Base-by-base conservation (phyloP, 2,113 vertebrate species). In the Podiceps cristatus region DNA sequence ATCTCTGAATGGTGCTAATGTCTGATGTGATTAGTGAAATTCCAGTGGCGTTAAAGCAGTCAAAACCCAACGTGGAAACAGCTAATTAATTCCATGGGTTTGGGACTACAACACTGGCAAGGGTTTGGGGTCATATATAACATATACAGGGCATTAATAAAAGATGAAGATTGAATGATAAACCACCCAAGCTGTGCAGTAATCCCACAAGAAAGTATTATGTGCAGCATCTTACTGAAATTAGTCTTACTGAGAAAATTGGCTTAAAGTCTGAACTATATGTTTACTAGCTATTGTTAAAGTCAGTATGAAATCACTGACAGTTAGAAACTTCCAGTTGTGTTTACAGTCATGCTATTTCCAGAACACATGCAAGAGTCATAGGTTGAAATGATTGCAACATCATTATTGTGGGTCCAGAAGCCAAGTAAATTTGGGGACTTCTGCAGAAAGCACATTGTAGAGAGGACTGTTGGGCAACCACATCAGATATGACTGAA, bases 211-310 rank as follows among this genome's bases (percentile, higher is more conserved):
- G 59, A 86, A 90, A 95, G 29, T 58, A 59, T 59, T 95, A 88
- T 80, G 72, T 92, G 60, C 22, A 44, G n/a, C 27, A 74, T 88
- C 76, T 91, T 63, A 60, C 60, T 68, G 83, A 93, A 96, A 92
- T 81, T 55, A 91, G 52, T 86, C 33, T 93, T 75, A 59, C 45
- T 58, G 85, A 74, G 60, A 94, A 88, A 86, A 93, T 58, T 47
- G 52, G 60, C 47, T 95, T 93, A 75, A 80, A 84, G 75, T 62
- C 86, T 88, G 76, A 89, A 74, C 73, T 96, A 23, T 91, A 71
- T 45, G 49, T 87, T 94, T 92, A 75, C 40, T 68, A 62, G 24
- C 58, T 94, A 92, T 96, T 94, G 88, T 97, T 95, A 82, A 95
- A 92, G 60, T 67, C 76, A 28, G 40, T 60, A 72, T 89, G 93